These are phyloP conservation scores for Manis crassicaudata DNA, from an alignment of 2,797 vertebrate species.

Conservation along the genomic window DNA sequence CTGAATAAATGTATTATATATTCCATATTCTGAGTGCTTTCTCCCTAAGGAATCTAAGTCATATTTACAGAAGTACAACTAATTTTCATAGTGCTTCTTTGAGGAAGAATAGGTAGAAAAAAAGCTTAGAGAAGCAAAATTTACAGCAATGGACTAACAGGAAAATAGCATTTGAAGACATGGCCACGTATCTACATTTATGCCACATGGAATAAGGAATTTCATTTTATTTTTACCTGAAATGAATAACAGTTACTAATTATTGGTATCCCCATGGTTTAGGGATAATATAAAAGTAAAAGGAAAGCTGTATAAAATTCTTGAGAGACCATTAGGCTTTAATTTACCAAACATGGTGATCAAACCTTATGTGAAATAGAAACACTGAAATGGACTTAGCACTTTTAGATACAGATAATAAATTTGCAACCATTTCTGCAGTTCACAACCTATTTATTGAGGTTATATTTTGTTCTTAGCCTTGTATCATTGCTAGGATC, in stretches of 20 bases:
- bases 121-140: conserved; percentile 34
- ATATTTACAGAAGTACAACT: conserved; percentile 59
- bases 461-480: neutral
- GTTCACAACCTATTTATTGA: neutral
- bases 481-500: neutral
- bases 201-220: neutral
- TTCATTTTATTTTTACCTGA: conserved; percentile 13
- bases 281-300: neutral
- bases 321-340: neutral
- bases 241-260: neutral
- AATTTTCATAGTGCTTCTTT: conserved; percentile 64
- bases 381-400: neutral
- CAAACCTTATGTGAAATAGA: neutral
- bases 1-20: conserved; percentile 44
- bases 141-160: neutral
- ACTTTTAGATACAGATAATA: neutral
- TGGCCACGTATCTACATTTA: neutral
- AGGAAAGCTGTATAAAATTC: neutral
- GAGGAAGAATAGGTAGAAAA: conserved; percentile 35
- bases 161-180: neutral
- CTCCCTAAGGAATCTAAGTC: conserved; percentile 57
- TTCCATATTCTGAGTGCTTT: conserved; percentile 44
- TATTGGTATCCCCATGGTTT: neutral
- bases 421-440: neutral
- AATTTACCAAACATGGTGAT: neutral